Evolutionary conservation across 2,113 vertebrate genomes (phyloP).

Genomic region (Apaloderma vittatum): DNA sequence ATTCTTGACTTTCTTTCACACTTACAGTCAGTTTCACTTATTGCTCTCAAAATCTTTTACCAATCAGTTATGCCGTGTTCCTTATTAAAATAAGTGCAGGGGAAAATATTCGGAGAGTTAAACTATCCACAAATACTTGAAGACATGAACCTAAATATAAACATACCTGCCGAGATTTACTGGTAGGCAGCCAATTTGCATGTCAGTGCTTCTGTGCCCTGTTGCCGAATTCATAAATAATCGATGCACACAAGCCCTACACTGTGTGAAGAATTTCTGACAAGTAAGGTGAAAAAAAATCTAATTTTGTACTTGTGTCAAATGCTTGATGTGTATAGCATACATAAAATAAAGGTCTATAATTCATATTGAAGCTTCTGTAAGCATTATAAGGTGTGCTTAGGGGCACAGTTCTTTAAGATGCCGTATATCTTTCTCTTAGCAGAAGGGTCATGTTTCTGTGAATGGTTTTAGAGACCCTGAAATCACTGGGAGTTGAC

Average conservation of each 20-base stretch:
- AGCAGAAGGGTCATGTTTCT: not conserved
- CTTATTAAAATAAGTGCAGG: not conserved
- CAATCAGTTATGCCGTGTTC: not conserved
- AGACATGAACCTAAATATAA: not conserved
- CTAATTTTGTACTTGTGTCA: not conserved
- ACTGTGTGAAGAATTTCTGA: not conserved
- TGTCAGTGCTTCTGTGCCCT: not conserved
- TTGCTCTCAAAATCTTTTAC: not conserved
- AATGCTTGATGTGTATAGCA: not conserved
- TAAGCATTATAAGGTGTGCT: not conserved
- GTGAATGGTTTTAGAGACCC: not conserved
- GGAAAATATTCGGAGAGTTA: not conserved
- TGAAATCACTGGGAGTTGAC: not conserved
- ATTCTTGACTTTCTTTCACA: not conserved
- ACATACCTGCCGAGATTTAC: not conserved
- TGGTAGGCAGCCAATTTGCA: not conserved
- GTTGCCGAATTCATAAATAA: not conserved
- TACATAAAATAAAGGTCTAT: not conserved
- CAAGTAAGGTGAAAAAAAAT: not conserved
- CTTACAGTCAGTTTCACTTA: not conserved
- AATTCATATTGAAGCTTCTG: not conserved
- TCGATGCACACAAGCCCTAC: not conserved
- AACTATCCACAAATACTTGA: not conserved
- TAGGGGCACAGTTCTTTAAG: not conserved
- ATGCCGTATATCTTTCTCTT: not conserved